These are phyloP conservation scores for Lycorma delicatula DNA, from an alignment of 1,140 invertebrate species.

Conservation along the genomic window DNA sequence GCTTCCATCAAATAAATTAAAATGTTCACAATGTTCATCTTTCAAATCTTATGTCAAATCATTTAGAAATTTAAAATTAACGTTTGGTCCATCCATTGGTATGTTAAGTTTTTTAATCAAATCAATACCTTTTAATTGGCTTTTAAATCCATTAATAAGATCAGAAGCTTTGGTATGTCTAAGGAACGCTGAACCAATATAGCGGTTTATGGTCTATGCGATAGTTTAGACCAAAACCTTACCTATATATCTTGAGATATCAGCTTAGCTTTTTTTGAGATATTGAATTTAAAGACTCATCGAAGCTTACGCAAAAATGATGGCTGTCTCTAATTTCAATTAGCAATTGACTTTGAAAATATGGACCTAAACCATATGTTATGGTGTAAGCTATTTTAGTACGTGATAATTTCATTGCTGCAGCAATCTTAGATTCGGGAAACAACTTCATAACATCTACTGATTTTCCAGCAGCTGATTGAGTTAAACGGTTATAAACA, in stretches of 20 bases:
- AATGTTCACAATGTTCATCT: not conserved
- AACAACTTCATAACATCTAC: slow-evolving; percentile 4
- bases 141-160: too few species aligned
- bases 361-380: slow-evolving; percentile 3
- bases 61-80: not conserved
- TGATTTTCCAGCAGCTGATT: not conserved
- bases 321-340: not conserved
- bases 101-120: too few species aligned
- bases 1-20: too few species aligned
- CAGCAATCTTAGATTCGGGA: slow-evolving; percentile 5
- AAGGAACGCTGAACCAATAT: too few species aligned
- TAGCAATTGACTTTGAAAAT: not conserved
- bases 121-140: too few species aligned
- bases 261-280: too few species aligned
- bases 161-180: too few species aligned
- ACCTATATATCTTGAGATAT: too few species aligned
- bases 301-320: not conserved
- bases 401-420: not conserved
- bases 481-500: not conserved
- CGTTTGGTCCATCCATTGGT: too few species aligned
- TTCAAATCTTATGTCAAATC: not conserved
- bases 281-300: not conserved
- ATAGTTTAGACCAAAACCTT: too few species aligned
- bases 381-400: slow-evolving; percentile 13
- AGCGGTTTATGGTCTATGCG: too few species aligned